Evolutionary conservation across 2,888 invertebrate species (phyloP), one percentile per base, ranked within the genome.

Genomic region (Agrotis ipsilon): DNA sequence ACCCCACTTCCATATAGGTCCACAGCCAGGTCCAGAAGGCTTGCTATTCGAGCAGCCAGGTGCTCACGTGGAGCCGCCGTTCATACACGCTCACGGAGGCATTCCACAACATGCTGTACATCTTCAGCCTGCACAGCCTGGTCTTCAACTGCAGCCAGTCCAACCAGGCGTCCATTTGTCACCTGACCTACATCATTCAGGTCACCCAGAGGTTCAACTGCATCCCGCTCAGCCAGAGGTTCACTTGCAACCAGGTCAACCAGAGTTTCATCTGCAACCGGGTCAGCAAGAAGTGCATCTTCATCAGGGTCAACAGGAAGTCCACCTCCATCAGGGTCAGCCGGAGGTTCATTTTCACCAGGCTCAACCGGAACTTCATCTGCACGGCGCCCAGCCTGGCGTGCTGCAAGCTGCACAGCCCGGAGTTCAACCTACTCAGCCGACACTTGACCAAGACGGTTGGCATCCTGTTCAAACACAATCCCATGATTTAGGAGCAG

Each of bases 381-480:
- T 85, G 18, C 90, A 91, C 45, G 76, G 87, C 3, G 80, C 86
- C 27, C 89, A 88, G 48, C 83, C 84, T 48, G 78, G 66, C 3
- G 73, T 85, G 3, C 45, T 80, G 5, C 86, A 86, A 18, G 77
- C 79, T 49, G 51, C 72, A 27, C 80, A 80, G n/a, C 73, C 84
- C 45, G 76, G 83, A 19, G 51, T 78, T 18, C 49, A 86, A 14
- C 80, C 84, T 18, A 86, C 90, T 45, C 91, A 91, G 52, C 88
- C 90, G 1, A 76, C 84, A 0, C 63, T 84, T n/a, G 95, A 95
- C 49, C 92, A 93, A 78, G 90, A 94, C 18, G 96, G 95, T 9
- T 96, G 96, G 96, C 92, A 95, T 2, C 96, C 96, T 3, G 92
- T 96, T n/a, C 89, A 92, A 1, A 51, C 91, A 0, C 91, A 92